Conservation (phyloP, 2,888 invertebrate species). For the Polydrusus cervinus region DNA sequence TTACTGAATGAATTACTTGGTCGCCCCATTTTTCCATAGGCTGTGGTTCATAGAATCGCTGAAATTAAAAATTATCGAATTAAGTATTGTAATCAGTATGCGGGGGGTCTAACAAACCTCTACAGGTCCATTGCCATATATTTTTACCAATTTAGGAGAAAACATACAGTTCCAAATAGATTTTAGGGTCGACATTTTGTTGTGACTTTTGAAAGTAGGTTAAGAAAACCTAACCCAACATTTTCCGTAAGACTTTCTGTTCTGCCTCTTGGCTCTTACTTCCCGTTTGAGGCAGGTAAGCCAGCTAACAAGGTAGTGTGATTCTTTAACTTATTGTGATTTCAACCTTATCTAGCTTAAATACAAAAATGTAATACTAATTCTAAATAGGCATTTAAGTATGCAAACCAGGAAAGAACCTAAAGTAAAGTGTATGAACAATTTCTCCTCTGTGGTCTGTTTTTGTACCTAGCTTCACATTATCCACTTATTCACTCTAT, state of each 20-base stretch:
- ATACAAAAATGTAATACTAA: too few species aligned
- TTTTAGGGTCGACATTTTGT: constrained; percentile 70
- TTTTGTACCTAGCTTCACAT: too few species aligned
- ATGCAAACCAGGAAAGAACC: too few species aligned
- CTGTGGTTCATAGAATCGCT: constrained; percentile 81
- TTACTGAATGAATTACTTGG: constrained; percentile 80
- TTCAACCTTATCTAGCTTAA: too few species aligned
- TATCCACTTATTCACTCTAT: too few species aligned
- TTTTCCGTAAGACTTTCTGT: background rate
- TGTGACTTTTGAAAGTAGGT: constrained; percentile 22
- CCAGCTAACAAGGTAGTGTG: too few species aligned
- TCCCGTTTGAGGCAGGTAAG: too few species aligned
- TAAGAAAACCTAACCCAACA: constrained; percentile 1
- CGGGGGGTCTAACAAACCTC: constrained; percentile 65
- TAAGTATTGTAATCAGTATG: background rate
- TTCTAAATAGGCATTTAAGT: too few species aligned
- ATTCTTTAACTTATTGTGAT: too few species aligned
- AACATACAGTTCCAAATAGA: constrained; percentile 79
- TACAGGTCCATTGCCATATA: constrained; percentile 77
- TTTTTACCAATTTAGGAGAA: constrained; percentile 82
- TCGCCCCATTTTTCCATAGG: constrained; percentile 83
- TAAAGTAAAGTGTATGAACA: background rate
- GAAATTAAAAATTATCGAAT: constrained; percentile 40
- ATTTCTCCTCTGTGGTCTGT: background rate
- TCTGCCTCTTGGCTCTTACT: too few species aligned